Evolutionary conservation across 2,888 invertebrate genomes (phyloP).

Genomic region (Chrysotoxum bicinctum): DNA sequence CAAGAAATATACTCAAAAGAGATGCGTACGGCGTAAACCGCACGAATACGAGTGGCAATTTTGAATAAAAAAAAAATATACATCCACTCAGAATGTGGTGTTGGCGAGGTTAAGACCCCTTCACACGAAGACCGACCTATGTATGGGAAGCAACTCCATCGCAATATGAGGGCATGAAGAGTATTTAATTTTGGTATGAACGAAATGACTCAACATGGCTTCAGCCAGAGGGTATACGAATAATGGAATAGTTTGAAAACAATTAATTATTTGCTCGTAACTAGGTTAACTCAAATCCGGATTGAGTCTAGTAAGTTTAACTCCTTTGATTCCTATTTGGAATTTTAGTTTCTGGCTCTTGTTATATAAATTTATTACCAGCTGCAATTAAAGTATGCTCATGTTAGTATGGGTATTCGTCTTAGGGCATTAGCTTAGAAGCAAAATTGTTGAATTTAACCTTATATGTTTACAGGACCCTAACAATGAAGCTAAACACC

Average conservation of each 20-base stretch:
- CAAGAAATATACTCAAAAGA: conserved; percentile 38
- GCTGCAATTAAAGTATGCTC: too few relatives aligned
- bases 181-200: conserved; percentile 45
- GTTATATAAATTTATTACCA: too few relatives aligned
- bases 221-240: background rate
- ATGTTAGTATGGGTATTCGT: too few relatives aligned
- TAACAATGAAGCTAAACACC: too few relatives aligned
- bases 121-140: background rate
- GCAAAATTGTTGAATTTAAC: too few relatives aligned
- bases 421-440: too few relatives aligned
- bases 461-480: too few relatives aligned
- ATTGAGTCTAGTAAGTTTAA: too few relatives aligned
- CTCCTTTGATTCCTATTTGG: too few relatives aligned
- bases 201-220: conserved; percentile 39
- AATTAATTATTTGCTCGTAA: too few relatives aligned
- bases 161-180: background rate
- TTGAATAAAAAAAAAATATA: background rate
- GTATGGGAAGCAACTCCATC: background rate
- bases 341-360: too few relatives aligned
- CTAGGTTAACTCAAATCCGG: too few relatives aligned
- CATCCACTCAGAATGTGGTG: conserved; percentile 11
- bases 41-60: conserved; percentile 22
- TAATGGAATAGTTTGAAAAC: conserved; percentile 6
- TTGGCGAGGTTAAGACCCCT: conserved; percentile 23
- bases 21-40: conserved; percentile 29